A percentile compares a stretch with the other conserved stretches of the same genome.
Evolutionary conservation across 37 sponge, comb jelly and placozoan species (phyloP).

Genomic region (Axinella damicornis): DNA sequence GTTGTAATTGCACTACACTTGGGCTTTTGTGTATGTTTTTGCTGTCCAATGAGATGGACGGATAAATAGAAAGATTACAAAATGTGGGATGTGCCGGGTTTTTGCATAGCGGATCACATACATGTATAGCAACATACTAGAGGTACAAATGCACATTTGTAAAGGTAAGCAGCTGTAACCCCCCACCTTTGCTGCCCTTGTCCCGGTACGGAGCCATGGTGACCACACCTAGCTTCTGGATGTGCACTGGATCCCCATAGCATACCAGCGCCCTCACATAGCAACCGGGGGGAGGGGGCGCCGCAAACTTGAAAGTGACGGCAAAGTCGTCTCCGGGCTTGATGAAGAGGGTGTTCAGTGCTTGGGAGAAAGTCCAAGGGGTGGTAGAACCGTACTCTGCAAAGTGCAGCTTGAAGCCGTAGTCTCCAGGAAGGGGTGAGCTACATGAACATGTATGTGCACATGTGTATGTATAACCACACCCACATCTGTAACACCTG

Average conservation of each 20-base stretch:
- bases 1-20: too few species aligned
- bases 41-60: too few species aligned
- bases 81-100: too few species aligned
- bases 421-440: not conserved
- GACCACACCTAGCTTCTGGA: not conserved
- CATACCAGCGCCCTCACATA: not conserved
- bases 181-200: not conserved
- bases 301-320: not conserved
- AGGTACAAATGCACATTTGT: too few species aligned
- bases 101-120: too few species aligned
- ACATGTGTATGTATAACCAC: too few species aligned
- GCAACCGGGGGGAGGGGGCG: not conserved
- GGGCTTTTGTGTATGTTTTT: too few species aligned
- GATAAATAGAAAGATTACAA: too few species aligned
- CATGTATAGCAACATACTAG: too few species aligned
- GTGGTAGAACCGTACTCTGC: not conserved
- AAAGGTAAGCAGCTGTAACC: too few species aligned
- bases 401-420: not conserved
- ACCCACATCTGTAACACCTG: too few species aligned
- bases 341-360: not conserved
- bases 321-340: not conserved
- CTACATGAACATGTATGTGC: not conserved
- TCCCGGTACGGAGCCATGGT: not conserved
- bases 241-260: not conserved
- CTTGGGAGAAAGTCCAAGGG: not conserved